Evolutionary conservation across 2,888 invertebrate species (phyloP).

Genomic region (Entomobrya proxima): DNA sequence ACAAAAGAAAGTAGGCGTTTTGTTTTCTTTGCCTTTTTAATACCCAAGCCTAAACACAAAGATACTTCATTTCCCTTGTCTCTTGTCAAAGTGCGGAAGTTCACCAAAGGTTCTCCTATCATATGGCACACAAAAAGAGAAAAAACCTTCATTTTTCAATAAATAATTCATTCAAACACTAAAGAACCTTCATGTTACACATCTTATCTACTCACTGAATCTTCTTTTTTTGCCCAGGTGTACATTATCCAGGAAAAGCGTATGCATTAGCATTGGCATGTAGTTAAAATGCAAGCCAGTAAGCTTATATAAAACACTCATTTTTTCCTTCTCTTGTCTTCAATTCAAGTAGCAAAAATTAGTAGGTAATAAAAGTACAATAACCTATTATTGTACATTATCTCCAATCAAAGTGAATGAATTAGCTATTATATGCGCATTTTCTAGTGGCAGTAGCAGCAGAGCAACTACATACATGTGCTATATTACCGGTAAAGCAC

Average conservation of each 20-base stretch:
- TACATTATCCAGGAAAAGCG: background rate
- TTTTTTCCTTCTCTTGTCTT: background rate
- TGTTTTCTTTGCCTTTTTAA: slow-evolving; percentile 21
- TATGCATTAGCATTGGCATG: background rate
- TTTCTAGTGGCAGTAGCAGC: slow-evolving; percentile 14
- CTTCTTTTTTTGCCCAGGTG: slow-evolving; percentile 27
- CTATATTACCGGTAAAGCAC: slow-evolving; percentile 6
- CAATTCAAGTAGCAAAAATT: slow-evolving; percentile 56
- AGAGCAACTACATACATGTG: background rate
- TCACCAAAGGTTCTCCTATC: background rate
- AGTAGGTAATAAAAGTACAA: slow-evolving; percentile 54
- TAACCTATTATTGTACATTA: slow-evolving; percentile 46
- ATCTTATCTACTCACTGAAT: slow-evolving; percentile 3
- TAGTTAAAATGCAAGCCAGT: background rate
- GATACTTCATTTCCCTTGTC: background rate
- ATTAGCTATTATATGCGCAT: slow-evolving; percentile 25
- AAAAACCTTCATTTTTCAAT: background rate
- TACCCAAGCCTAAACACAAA: background rate
- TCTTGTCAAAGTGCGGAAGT: slow-evolving; percentile 20
- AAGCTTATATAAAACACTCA: background rate
- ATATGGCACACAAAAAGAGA: background rate
- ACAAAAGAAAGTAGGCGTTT: slow-evolving; percentile 35
- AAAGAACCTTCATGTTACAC: background rate
- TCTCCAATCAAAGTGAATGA: slow-evolving; percentile 45
- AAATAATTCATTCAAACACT: slow-evolving; percentile 17